These are phyloP conservation scores for Porites rus DNA, from an alignment of 92 coral and sea anemone genomes.

Conservation along the genomic window DNA sequence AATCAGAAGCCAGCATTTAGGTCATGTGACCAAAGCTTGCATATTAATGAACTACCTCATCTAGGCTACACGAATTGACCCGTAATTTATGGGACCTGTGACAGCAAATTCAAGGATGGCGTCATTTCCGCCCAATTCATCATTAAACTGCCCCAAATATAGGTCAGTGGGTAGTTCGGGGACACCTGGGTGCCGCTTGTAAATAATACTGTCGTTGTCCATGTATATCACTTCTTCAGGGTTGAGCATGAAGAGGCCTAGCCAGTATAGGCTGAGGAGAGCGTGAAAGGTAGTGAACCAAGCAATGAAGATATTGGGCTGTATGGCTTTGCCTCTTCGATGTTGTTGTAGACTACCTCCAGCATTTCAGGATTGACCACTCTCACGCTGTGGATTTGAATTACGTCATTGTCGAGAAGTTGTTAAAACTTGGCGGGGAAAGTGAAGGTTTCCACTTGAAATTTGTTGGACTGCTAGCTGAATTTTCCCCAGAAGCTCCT, in stretches of 20 bases:
- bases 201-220: no score
- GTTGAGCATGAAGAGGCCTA: background rate
- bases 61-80: background rate
- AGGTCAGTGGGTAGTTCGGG: background rate
- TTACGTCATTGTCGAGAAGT: background rate
- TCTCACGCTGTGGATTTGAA: background rate
- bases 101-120: background rate
- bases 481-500: slow-evolving; percentile 39
- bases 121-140: slow-evolving; percentile 29
- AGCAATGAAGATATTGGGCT: background rate
- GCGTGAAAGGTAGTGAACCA: background rate
- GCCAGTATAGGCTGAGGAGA: background rate
- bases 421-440: background rate
- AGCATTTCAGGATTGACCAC: background rate
- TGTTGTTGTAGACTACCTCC: background rate
- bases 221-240: no score
- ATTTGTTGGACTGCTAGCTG: slow-evolving; percentile 6
- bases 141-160: slow-evolving; percentile 32
- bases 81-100: slow-evolving; percentile 40
- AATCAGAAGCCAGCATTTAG: no score
- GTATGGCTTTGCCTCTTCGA: background rate
- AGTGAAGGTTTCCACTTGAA: background rate
- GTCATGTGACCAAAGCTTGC: no score
- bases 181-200: no score
- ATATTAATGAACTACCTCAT: no score